These are phyloP conservation scores for Syrista parreyssii DNA, from an alignment of 2,888 invertebrate genomes.

Conservation along the genomic window DNA sequence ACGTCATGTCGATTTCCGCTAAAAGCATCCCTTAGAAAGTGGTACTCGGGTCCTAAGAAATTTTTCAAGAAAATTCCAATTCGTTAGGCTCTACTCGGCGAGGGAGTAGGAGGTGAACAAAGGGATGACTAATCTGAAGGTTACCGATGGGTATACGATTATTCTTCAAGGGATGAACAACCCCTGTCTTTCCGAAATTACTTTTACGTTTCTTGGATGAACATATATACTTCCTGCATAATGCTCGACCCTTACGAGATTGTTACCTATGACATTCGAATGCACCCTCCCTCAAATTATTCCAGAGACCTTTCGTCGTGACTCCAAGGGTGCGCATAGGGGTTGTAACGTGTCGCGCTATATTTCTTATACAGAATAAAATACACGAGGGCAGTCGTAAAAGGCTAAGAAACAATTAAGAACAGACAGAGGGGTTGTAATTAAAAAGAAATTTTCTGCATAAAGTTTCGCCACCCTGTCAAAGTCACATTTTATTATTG, in stretches of 20 bases:
- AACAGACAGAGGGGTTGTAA: neutral
- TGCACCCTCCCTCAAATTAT: slow-evolving; percentile 2
- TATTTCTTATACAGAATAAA: neutral
- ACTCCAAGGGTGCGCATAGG: neutral
- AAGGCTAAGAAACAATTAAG: neutral
- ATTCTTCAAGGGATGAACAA: neutral
- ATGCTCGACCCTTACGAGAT: neutral
- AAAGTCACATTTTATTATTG: neutral
- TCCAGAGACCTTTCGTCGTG: neutral
- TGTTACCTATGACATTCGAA: neutral
- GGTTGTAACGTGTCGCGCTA: neutral
- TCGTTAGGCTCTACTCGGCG: neutral
- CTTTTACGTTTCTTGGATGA: neutral
- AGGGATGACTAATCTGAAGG: neutral
- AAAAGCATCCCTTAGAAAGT: neutral
- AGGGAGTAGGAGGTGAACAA: neutral
- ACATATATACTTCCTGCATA: neutral
- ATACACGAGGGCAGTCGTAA: neutral
- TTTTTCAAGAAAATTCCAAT: neutral
- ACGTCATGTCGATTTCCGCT: neutral
- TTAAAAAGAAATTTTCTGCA: neutral
- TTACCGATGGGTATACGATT: neutral
- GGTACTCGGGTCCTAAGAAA: neutral
- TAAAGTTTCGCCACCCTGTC: neutral
- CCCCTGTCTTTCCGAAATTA: neutral